Conservation (phyloP, 2,113 vertebrate species). For the Natator depressus region DNA sequence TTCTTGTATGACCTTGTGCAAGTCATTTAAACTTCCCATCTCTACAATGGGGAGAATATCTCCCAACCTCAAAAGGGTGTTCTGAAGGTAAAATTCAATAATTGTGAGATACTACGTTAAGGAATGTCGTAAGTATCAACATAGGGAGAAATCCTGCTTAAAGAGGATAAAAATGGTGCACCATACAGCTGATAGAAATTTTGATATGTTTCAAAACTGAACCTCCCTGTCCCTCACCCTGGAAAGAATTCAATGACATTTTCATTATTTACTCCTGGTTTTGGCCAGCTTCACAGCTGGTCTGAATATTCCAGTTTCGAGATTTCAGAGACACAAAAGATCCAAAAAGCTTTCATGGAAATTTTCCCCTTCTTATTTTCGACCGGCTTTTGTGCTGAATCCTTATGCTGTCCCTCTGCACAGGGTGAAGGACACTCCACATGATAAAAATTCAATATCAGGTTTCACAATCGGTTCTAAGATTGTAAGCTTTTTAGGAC, state of each 20-base stretch:
- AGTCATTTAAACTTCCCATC: fast-evolving
- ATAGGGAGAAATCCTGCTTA: neutral
- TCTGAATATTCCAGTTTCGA: neutral
- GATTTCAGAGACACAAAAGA: no score
- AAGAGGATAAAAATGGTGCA: neutral
- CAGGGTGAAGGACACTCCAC: neutral
- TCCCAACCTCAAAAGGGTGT: neutral
- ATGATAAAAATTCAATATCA: neutral
- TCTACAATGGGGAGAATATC: neutral
- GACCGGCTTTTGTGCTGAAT: neutral
- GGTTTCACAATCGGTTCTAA: neutral
- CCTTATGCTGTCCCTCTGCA: neutral
- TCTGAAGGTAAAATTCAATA: neutral
- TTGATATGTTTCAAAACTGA: neutral
- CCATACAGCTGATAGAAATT: neutral
- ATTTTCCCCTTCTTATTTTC: neutral
- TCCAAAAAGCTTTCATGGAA: neutral
- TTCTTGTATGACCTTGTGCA: neutral
- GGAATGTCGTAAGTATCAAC: neutral
- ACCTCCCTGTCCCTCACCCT: neutral
- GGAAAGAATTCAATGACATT: neutral
- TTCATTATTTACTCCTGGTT: neutral
- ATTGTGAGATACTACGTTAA: neutral
- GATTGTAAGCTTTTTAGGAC: neutral
- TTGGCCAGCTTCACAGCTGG: neutral